A percentile compares a stretch with the other conserved stretches of the same genome.
These are phyloP conservation scores for Oscheius sp. DNA, from an alignment of 2,888 invertebrate species.

Conservation along the genomic window DNA sequence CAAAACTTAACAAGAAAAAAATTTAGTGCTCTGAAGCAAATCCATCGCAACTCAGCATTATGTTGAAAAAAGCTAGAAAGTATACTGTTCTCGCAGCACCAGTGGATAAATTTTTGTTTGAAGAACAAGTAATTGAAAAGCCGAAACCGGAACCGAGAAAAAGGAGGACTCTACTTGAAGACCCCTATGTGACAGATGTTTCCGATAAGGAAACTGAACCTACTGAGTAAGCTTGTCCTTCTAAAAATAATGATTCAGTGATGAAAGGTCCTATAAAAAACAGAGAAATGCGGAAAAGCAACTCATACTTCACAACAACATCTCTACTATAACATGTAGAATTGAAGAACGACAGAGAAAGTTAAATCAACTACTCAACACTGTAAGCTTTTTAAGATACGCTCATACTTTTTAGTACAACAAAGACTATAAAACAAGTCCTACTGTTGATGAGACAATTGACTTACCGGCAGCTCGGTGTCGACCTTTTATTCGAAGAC, in stretches of 20 bases:
- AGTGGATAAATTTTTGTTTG: constrained; percentile 2
- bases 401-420: no score
- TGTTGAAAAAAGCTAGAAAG: constrained; percentile 15
- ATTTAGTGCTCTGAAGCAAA: constrained; percentile 3
- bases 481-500: not conserved
- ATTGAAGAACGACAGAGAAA: not conserved
- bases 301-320: not conserved
- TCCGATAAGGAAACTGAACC: constrained; percentile 3
- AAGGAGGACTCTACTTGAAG: not conserved
- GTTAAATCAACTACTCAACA: not conserved
- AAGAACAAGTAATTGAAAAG: not conserved
- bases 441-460: not conserved
- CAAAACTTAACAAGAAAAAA: not conserved
- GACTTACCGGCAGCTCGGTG: not conserved
- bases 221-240: not conserved
- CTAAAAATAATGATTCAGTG: no score
- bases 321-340: not conserved
- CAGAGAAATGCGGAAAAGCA: not conserved
- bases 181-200: constrained; percentile 1
- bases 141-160: not conserved
- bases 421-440: not conserved
- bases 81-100: not conserved
- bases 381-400: no score
- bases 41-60: not conserved
- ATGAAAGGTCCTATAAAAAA: not conserved